A percentile compares a stretch with the other conserved stretches of the same genome.
Conservation (phyloP, 2,113 vertebrate species). For the Syngnathoides biaculeatus region DNA sequence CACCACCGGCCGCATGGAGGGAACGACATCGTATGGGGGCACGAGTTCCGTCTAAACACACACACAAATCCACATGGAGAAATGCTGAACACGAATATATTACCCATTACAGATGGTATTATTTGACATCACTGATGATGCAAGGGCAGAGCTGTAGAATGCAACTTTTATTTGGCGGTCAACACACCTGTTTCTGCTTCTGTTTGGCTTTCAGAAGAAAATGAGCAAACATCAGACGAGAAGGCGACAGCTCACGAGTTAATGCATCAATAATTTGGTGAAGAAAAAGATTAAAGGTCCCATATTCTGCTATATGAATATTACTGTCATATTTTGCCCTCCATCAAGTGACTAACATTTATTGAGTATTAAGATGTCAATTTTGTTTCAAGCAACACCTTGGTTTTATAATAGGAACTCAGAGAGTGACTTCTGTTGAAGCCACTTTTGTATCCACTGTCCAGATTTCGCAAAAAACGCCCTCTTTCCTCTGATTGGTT, state of each 20-base stretch:
- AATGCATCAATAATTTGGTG: neutral
- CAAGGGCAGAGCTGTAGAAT: constrained; percentile 9
- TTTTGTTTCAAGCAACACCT: too few species aligned
- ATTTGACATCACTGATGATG: neutral
- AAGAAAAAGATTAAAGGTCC: neutral
- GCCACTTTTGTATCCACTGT: too few species aligned
- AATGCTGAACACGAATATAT: neutral
- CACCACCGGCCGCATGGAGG: constrained; percentile 76
- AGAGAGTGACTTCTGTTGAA: too few species aligned
- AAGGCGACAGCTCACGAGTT: neutral
- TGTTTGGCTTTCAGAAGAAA: constrained; percentile 75
- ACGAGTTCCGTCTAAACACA: constrained; percentile 68
- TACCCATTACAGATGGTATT: neutral
- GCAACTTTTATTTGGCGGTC: neutral
- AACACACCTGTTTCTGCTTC: constrained; percentile 79
- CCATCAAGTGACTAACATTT: too few species aligned
- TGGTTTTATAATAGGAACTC: too few species aligned
- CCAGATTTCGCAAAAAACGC: too few species aligned
- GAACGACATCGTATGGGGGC: constrained; percentile 76
- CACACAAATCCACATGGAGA: constrained; percentile 4
- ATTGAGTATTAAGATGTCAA: too few species aligned
- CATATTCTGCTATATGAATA: neutral
- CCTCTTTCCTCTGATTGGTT: too few species aligned
- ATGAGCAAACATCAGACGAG: constrained; percentile 45
- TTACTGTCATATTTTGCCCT: too few species aligned